These are phyloP conservation scores for Apus apus DNA, from an alignment of 2,113 vertebrate genomes.

Conservation along the genomic window DNA sequence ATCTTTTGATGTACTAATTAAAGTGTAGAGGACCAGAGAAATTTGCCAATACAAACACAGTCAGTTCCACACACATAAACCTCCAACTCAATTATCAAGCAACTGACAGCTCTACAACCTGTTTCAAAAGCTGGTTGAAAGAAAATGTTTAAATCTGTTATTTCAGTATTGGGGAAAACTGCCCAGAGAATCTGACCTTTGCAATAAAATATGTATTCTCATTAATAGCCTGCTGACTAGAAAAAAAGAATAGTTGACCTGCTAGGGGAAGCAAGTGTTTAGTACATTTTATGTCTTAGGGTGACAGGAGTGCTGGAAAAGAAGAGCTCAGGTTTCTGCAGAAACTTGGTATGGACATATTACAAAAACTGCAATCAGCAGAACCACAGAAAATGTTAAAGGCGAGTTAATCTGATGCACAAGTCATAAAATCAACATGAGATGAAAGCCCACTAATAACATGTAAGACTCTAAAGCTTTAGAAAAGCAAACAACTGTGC, in stretches of 20 bases:
- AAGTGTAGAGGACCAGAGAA: background rate
- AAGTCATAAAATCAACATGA: constrained; percentile 4
- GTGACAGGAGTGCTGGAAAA: background rate
- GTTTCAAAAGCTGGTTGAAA: background rate
- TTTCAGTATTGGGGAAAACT: constrained; percentile 17
- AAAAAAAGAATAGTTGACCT: constrained; percentile 3
- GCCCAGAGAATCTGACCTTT: constrained; percentile 41
- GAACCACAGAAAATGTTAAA: background rate
- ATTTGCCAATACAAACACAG: background rate
- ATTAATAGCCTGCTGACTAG: constrained; percentile 18
- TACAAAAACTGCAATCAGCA: background rate
- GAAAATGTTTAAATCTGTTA: background rate
- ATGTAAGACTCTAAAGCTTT: background rate
- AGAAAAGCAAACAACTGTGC: background rate
- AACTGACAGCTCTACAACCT: background rate
- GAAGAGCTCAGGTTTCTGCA: background rate
- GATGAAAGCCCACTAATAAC: constrained; percentile 18
- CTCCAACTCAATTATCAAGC: background rate
- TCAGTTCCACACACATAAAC: background rate
- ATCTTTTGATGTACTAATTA: background rate
- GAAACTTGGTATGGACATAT: background rate
- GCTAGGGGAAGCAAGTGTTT: constrained; percentile 16
- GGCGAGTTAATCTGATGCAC: background rate
- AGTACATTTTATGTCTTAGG: background rate
- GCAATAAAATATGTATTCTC: constrained; percentile 39